Evolutionary conservation across 2,113 vertebrate genomes (phyloP), one percentile per base, ranked within the genome.

Genomic region (Pteronura brasiliensis): DNA sequence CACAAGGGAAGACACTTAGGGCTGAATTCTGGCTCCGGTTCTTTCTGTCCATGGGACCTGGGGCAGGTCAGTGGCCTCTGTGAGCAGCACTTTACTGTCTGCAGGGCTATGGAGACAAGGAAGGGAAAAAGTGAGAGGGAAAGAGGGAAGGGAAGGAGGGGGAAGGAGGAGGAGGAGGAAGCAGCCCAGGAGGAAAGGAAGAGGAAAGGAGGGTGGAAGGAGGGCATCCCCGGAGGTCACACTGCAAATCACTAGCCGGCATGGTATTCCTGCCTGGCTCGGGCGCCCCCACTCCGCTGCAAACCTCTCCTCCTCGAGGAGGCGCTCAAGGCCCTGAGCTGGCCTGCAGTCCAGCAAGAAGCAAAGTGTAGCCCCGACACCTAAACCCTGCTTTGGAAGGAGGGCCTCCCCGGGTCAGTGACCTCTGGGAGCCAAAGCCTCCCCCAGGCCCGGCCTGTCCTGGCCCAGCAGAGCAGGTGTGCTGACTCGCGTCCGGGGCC

Each of bases 1-100:
- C 17, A 39, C 3, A 7, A 1, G 27, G 36, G 31, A 3, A 36
- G 36, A 3, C 21, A 1, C 1, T 21, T 1, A 17, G 36, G 4
- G 34, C 4, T 31, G 39, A 65, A 10, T 42, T 18, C 72, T 3
- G 18, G 77, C 72, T 34, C 27, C 6, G 2, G 25, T 42, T 21
- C 47, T 23, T 31, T 4, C 77, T 81, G 10, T 20, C 11, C 27
- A 1, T 14, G 47, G 31, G 63, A 79, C 59, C 63, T 42, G 69
- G 77, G 27, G 25, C 27, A 55, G 65, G 79, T 42, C 29, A 55
- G 8, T 36, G 31, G 21, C 29, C 44, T 36, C 63, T 90, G 6
- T 29, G 59, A 57, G 76, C 27, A 39, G 20, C 44, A 4, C 42
- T 17, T 36, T 13, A 20, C 29, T 20, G 25, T 59, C 34, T 39